Conservation (phyloP, 2,888 invertebrate genomes). For the Heliconius aoede region DNA sequence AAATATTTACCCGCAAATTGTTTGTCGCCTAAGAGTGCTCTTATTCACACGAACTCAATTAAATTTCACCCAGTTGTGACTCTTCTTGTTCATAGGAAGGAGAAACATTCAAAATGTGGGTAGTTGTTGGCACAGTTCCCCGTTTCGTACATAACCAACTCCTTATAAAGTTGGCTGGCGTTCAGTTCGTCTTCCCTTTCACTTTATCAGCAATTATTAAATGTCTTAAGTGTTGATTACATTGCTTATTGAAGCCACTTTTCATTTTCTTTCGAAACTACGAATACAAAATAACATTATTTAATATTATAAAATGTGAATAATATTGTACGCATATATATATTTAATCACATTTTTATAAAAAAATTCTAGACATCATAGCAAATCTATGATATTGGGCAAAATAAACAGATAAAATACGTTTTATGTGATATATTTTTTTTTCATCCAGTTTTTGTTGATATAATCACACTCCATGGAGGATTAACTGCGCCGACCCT, state of each 20-base stretch:
- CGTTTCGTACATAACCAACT: conserved; percentile 41
- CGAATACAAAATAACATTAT: too few relatives aligned
- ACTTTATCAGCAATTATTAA: conserved; percentile 34
- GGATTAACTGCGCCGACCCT: conserved; percentile 23
- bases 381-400: too few relatives aligned
- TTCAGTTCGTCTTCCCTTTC: conserved; percentile 35
- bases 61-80: conserved; percentile 36
- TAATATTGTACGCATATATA: too few relatives aligned
- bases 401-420: not conserved
- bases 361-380: too few relatives aligned
- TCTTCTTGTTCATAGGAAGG: conserved; percentile 41
- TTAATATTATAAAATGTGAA: too few relatives aligned
- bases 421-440: not conserved
- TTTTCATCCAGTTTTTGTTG: conserved; percentile 5
- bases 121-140: conserved; percentile 48
- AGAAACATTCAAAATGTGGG: conserved; percentile 47
- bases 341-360: too few relatives aligned
- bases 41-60: conserved; percentile 36
- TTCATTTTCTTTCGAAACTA: too few relatives aligned
- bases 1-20: conserved; percentile 24
- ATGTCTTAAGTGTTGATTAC: conserved; percentile 26
- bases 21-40: conserved; percentile 29
- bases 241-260: not conserved
- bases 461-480: conserved; percentile 22
- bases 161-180: conserved; percentile 39